A percentile compares a stretch with the other conserved stretches of the same genome.
phyloP scores from a whole-genome alignment of 2,888 invertebrate species.

The Napeogenes sylphis region DNA sequence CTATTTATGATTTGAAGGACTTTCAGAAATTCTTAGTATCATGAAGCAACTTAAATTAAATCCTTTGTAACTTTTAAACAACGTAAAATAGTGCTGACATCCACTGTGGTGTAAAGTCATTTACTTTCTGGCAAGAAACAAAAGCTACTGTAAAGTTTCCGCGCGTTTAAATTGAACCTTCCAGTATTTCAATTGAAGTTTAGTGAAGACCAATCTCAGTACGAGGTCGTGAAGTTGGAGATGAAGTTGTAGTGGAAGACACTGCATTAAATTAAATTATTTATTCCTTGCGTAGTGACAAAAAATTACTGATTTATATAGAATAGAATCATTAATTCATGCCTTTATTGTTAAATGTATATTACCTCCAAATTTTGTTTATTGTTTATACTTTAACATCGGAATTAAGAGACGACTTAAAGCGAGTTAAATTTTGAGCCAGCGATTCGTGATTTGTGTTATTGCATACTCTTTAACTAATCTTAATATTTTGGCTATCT shows the following conservation, averaged over 20 bases:
- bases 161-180: slow-evolving; percentile 67
- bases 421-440: too few species aligned
- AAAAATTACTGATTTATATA: too few species aligned
- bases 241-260: not conserved
- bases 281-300: not conserved
- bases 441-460: too few species aligned
- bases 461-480: too few species aligned
- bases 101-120: slow-evolving; percentile 56
- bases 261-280: not conserved
- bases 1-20: too few species aligned
- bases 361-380: too few species aligned
- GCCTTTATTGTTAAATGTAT: too few species aligned
- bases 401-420: too few species aligned
- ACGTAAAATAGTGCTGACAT: slow-evolving; percentile 39
- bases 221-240: slow-evolving; percentile 34
- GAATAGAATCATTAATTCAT: too few species aligned
- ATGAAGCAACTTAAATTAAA: slow-evolving; percentile 11
- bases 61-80: slow-evolving; percentile 15
- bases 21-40: not conserved
- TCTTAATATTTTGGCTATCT: too few species aligned
- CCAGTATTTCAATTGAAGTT: slow-evolving; percentile 69
- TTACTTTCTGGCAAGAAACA: slow-evolving; percentile 63
- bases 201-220: slow-evolving; percentile 58
- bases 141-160: slow-evolving; percentile 68
- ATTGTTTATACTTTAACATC: too few species aligned